Percentiles rank a stretch among this genome's conserved stretches.
Conservation (phyloP, 2,888 invertebrate genomes). For the Cheilosia impressa region DNA sequence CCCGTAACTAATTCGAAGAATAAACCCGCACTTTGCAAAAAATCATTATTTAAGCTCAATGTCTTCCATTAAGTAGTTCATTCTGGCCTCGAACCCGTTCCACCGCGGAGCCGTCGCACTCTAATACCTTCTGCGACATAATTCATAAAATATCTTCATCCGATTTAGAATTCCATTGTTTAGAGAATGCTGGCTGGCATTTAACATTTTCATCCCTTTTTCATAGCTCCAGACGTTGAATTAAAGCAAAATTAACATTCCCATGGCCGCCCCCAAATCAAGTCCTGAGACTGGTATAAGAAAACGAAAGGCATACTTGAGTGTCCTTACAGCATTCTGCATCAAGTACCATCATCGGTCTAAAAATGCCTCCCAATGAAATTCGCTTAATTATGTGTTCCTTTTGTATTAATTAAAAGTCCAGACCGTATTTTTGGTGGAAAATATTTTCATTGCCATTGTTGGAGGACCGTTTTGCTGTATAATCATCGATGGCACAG, state of each 20-base stretch:
- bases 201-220: slow-evolving; percentile 12
- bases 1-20: slow-evolving; percentile 18
- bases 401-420: slow-evolving; percentile 66
- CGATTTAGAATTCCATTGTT: slow-evolving; percentile 64
- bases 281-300: slow-evolving; percentile 2
- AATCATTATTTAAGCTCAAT: slow-evolving; percentile 51
- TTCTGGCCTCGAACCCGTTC: not conserved
- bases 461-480: not conserved
- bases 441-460: slow-evolving; percentile 36
- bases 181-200: slow-evolving; percentile 39
- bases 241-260: slow-evolving; percentile 48
- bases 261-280: not conserved
- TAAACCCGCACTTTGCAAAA: slow-evolving; percentile 29
- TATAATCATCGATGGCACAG: slow-evolving; percentile 14
- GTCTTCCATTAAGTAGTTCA: slow-evolving; percentile 50
- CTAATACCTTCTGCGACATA: slow-evolving; percentile 53
- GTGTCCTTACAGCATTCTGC: slow-evolving; percentile 33
- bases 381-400: slow-evolving; percentile 63
- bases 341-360: slow-evolving; percentile 25
- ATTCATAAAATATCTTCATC: slow-evolving; percentile 68
- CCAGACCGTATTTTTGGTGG: slow-evolving; percentile 35
- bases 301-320: slow-evolving; percentile 45
- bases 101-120: not conserved
- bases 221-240: slow-evolving; percentile 30
- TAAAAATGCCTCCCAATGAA: slow-evolving; percentile 44